phyloP scores from a whole-genome alignment of 2,888 invertebrate genomes.

The Galerucella pusilla region DNA sequence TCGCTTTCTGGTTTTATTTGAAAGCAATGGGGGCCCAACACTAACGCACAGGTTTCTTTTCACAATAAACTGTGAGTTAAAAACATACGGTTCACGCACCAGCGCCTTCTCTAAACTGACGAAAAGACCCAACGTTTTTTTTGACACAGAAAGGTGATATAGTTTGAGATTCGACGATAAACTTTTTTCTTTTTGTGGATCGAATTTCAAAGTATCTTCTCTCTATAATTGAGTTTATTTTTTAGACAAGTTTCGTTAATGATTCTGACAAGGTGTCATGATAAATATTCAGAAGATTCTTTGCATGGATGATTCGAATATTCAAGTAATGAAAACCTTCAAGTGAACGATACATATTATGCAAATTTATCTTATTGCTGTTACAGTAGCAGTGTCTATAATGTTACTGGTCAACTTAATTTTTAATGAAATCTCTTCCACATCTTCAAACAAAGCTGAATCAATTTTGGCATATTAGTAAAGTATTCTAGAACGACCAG shows the following conservation, averaged over 20 bases:
- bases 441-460: too few species aligned
- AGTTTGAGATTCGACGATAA: constrained; percentile 21
- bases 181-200: constrained; percentile 2
- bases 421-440: too few species aligned
- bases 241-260: constrained; percentile 16
- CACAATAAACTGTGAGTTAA: neutral
- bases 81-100: constrained; percentile 18
- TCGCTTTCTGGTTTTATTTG: neutral
- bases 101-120: constrained; percentile 18
- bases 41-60: neutral
- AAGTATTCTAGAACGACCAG: too few species aligned
- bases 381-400: too few species aligned
- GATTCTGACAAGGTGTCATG: constrained; percentile 5
- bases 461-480: too few species aligned
- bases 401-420: too few species aligned
- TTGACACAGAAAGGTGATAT: constrained; percentile 21
- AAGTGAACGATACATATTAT: neutral
- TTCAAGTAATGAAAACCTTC: neutral
- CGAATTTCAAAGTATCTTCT: constrained; percentile 18
- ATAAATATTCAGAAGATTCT: neutral
- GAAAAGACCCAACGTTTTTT: constrained; percentile 11
- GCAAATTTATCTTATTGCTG: too few species aligned
- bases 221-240: constrained; percentile 5
- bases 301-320: constrained; percentile 1
- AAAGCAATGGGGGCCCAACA: constrained; percentile 11